phyloP scores from a whole-genome alignment of 2,113 vertebrate genomes.

The Diphyllodes magnificus region DNA sequence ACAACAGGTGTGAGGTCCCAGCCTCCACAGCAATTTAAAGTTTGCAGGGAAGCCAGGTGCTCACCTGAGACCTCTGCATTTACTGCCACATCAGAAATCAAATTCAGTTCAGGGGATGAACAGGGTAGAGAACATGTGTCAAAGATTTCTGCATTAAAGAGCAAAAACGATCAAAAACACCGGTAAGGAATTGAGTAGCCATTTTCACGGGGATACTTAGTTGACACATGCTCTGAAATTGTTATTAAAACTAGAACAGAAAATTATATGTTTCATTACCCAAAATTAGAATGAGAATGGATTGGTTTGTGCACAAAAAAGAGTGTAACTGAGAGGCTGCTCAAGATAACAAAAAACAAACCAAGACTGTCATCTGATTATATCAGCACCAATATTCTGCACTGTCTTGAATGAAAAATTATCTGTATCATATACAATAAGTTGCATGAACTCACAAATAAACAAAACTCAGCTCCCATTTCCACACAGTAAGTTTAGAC shows the following conservation, averaged over 20 bases:
- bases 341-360: neutral
- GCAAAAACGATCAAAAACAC: neutral
- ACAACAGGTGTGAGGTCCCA: neutral
- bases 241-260: slow-evolving; percentile 26
- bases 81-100: neutral
- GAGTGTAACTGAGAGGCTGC: neutral
- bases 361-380: neutral
- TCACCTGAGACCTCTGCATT: neutral
- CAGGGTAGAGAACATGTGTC: accelerated
- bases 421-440: neutral
- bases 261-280: neutral
- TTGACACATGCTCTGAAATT: neutral
- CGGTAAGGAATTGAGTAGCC: neutral
- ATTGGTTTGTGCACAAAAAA: neutral
- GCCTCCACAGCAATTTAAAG: neutral
- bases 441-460: neutral
- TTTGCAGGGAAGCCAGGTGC: neutral
- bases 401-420: neutral
- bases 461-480: neutral
- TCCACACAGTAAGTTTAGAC: neutral
- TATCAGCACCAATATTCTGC: neutral
- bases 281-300: slow-evolving; percentile 28
- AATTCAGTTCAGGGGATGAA: neutral
- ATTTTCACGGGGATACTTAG: neutral
- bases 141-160: neutral